These are phyloP conservation scores for Acrobeloides nanus DNA, from an alignment of 2,888 invertebrate genomes.

Conservation along the genomic window DNA sequence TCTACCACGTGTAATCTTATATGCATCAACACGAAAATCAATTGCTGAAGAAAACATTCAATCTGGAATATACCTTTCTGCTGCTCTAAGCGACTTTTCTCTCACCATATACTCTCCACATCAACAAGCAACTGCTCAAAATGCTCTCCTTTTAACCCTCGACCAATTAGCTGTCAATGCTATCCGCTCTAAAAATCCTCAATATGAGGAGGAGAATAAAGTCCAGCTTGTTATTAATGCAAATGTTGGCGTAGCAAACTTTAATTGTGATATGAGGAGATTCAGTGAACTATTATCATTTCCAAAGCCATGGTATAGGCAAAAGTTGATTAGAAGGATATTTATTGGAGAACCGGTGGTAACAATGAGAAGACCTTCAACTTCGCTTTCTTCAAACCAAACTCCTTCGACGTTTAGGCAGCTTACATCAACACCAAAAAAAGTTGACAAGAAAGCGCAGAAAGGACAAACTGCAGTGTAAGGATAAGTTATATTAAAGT, in stretches of 20 bases:
- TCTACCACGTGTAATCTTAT: conserved; percentile 89
- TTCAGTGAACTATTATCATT: conserved; percentile 92
- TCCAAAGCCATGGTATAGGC: conserved; percentile 88
- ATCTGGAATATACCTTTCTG: conserved; percentile 69
- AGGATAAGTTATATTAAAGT: too few relatives aligned
- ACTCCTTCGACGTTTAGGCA: too few relatives aligned
- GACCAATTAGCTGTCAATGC: conserved; percentile 42
- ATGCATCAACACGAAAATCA: conserved; percentile 70
- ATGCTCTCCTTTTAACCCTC: conserved; percentile 41
- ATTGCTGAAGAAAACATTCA: conserved; percentile 22
- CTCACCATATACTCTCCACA: conserved; percentile 95
- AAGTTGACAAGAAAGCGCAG: too few relatives aligned
- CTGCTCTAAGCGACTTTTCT: conserved; percentile 90
- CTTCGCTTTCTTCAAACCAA: too few relatives aligned
- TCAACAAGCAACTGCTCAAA: conserved; percentile 28
- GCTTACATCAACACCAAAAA: too few relatives aligned
- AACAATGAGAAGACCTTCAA: too few relatives aligned
- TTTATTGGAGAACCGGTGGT: conserved; percentile 81
- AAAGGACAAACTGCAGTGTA: too few relatives aligned
- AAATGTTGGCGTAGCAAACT: conserved; percentile 60
- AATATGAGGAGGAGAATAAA: conserved; percentile 31
- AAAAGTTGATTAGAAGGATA: conserved; percentile 70
- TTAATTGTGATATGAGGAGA: conserved; percentile 96
- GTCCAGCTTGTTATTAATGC: conserved; percentile 37
- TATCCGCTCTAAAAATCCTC: conserved; percentile 40